These are phyloP conservation scores for Xiphydria camelus DNA, from an alignment of 2,888 invertebrate genomes.

Conservation along the genomic window DNA sequence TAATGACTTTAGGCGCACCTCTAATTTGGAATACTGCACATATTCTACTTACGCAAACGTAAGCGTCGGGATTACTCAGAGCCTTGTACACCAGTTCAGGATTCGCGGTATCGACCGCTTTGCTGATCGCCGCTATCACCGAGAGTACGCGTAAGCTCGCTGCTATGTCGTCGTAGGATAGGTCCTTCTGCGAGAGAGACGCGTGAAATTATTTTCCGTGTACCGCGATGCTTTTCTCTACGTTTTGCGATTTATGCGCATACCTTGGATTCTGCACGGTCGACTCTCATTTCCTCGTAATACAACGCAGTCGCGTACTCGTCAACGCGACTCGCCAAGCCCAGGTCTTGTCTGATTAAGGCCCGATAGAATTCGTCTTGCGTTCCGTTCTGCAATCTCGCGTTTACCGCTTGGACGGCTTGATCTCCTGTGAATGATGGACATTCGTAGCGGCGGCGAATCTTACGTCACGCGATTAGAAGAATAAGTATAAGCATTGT, in stretches of 20 bases:
- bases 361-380: slow-evolving; percentile 61
- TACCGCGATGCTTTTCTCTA: background rate
- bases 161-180: slow-evolving; percentile 67
- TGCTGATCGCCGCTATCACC: slow-evolving; percentile 67
- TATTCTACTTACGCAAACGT: too few species aligned
- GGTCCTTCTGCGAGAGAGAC: slow-evolving; percentile 52
- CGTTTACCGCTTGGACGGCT: slow-evolving; percentile 61
- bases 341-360: slow-evolving; percentile 62
- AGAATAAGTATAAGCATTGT: background rate
- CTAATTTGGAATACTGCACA: too few species aligned
- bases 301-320: slow-evolving; percentile 67
- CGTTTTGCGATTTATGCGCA: slow-evolving; percentile 11
- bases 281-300: slow-evolving; percentile 70
- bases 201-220: background rate
- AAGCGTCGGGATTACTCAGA: slow-evolving; percentile 60
- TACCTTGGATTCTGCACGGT: slow-evolving; percentile 62
- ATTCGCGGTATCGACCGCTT: slow-evolving; percentile 66
- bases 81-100: slow-evolving; percentile 63
- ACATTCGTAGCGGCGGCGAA: too few species aligned
- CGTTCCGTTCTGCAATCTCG: slow-evolving; percentile 59
- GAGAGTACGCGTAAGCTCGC: slow-evolving; percentile 65
- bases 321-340: slow-evolving; percentile 61
- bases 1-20: too few species aligned
- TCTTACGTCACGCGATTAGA: too few species aligned
- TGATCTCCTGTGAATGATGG: slow-evolving; percentile 41